Evolutionary conservation across 2,888 invertebrate genomes (phyloP).

Genomic region (Exocentrus adspersus): DNA sequence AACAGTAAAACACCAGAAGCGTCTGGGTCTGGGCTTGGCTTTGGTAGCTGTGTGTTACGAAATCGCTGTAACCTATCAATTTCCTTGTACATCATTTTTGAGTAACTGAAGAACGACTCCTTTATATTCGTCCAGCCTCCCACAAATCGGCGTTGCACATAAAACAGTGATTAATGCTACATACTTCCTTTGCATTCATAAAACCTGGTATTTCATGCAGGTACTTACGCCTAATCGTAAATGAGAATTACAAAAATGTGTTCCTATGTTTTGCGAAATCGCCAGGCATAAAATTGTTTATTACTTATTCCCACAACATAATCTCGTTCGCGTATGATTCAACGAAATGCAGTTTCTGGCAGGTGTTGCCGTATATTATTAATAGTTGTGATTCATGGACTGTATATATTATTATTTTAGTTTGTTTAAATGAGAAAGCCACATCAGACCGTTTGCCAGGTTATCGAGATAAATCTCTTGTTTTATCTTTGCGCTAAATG

Average conservation of each 20-base stretch:
- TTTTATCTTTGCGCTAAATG: neutral
- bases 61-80: too few species aligned
- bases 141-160: neutral
- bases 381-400: conserved; percentile 15
- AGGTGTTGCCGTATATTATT: conserved; percentile 26
- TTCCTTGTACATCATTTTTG: neutral
- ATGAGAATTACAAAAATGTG: conserved; percentile 20
- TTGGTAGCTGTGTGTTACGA: too few species aligned
- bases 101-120: neutral
- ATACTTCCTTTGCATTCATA: neutral
- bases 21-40: too few species aligned
- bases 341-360: conserved; percentile 23
- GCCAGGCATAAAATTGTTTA: conserved; percentile 22
- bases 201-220: neutral
- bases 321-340: conserved; percentile 21
- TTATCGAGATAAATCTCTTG: neutral
- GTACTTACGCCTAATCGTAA: conserved; percentile 12
- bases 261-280: conserved; percentile 18
- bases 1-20: too few species aligned
- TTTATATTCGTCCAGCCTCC: conserved; percentile 5
- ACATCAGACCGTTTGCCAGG: conserved; percentile 4
- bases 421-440: conserved; percentile 2
- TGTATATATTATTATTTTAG: conserved; percentile 17
- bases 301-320: conserved; percentile 19
- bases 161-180: neutral